phyloP scores from a whole-genome alignment of 1,140 invertebrate species.

The Hesperophylax magnus region DNA sequence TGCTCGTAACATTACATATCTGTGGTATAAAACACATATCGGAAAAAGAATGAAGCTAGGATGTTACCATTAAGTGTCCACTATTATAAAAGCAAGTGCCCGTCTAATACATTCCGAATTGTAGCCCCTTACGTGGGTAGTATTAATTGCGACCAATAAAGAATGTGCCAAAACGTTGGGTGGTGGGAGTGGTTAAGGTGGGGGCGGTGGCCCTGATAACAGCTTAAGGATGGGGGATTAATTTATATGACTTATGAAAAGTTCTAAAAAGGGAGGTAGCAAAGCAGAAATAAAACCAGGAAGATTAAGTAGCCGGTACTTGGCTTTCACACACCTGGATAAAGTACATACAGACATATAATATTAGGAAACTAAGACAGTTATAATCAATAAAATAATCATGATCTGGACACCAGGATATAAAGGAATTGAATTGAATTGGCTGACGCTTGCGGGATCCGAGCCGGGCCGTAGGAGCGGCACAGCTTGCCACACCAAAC shows the following conservation, averaged over 20 bases:
- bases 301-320: background rate
- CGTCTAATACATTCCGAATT: background rate
- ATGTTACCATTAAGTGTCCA: no score
- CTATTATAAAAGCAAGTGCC: no score
- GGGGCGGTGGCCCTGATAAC: background rate
- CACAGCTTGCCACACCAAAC: no score
- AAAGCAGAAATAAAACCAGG: background rate
- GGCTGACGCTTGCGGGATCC: no score
- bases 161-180: constrained; percentile 27
- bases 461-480: no score
- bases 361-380: background rate
- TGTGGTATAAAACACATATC: no score
- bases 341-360: background rate
- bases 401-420: no score
- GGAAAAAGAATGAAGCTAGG: no score
- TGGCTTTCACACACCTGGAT: background rate
- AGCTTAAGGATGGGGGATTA: constrained; percentile 24
- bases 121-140: background rate
- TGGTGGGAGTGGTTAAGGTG: background rate
- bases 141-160: constrained; percentile 37
- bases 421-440: no score
- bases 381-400: no score
- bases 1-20: no score
- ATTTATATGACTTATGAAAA: constrained; percentile 36
- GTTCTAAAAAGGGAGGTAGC: background rate